These are phyloP conservation scores for Synanthedon tipuliformis DNA, from an alignment of 2,888 invertebrate species.

Conservation along the genomic window DNA sequence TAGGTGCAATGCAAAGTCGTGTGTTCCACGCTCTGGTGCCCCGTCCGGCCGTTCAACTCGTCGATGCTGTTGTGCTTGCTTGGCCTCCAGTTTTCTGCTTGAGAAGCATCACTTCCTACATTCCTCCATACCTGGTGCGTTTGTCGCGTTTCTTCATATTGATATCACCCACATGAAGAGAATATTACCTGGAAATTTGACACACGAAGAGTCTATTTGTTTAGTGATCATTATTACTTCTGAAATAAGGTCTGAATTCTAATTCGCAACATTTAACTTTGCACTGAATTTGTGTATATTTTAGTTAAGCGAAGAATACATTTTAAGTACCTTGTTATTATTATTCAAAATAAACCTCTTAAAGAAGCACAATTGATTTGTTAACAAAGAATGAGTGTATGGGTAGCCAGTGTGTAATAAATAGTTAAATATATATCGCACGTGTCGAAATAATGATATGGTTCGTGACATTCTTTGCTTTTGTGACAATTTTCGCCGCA, in stretches of 20 bases:
- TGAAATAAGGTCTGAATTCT: too few relatives aligned
- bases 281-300: too few relatives aligned
- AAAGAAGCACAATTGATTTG: too few relatives aligned
- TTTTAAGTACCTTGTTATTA: too few relatives aligned
- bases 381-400: background rate
- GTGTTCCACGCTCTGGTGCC: constrained; percentile 48
- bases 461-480: constrained; percentile 53
- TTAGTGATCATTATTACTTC: too few relatives aligned
- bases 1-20: constrained; percentile 44
- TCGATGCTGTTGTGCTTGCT: constrained; percentile 40
- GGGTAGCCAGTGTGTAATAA: constrained; percentile 1
- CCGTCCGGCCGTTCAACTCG: constrained; percentile 50
- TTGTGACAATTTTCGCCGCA: constrained; percentile 54
- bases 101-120: constrained; percentile 54
- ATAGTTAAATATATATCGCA: constrained; percentile 2
- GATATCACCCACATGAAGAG: too few relatives aligned
- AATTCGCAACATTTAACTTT: too few relatives aligned
- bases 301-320: too few relatives aligned
- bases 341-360: too few relatives aligned
- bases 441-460: constrained; percentile 47
- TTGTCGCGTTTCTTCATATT: too few relatives aligned
- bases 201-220: too few relatives aligned
- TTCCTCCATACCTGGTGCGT: constrained; percentile 17
- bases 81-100: constrained; percentile 44
- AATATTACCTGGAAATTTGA: too few relatives aligned